Evolutionary conservation across 2,888 invertebrate genomes (phyloP).

Genomic region (Arenicola marina): DNA sequence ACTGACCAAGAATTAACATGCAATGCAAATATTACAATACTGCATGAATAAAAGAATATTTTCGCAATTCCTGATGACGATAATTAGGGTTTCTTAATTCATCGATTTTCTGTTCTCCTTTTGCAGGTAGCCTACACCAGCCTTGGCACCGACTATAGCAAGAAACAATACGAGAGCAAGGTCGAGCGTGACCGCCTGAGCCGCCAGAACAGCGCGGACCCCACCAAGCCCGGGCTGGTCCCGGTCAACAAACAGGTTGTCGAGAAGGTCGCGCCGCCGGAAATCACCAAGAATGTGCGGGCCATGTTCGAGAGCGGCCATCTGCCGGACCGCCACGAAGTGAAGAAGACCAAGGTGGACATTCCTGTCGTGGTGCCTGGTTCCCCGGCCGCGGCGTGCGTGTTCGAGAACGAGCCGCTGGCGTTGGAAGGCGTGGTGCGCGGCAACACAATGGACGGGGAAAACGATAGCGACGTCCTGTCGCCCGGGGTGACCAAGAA

Average conservation of each 20-base stretch:
- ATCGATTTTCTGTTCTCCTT: too few species aligned
- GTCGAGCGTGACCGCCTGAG: too few species aligned
- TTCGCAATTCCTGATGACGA: too few species aligned
- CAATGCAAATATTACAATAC: too few species aligned
- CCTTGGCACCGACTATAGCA: conserved; percentile 11
- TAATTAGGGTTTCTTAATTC: too few species aligned
- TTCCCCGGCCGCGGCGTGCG: neutral
- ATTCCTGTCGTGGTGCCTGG: conserved; percentile 3
- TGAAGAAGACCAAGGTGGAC: conserved; percentile 19
- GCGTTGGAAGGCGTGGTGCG: conserved; percentile 23
- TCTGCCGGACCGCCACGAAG: conserved; percentile 24
- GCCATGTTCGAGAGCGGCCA: conserved; percentile 34
- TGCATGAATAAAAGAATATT: too few species aligned
- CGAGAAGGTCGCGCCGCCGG: conserved; percentile 35
- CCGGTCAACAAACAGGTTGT: conserved; percentile 31
- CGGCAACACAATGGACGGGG: neutral
- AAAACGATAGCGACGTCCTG: neutral
- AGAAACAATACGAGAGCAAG: conserved; percentile 6
- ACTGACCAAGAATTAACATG: too few species aligned
- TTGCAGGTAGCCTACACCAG: conserved; percentile 8
- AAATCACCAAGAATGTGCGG: conserved; percentile 32
- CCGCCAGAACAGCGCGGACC: neutral
- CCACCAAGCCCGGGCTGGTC: neutral
- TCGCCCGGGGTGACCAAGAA: conserved; percentile 6
- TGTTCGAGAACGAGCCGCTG: conserved; percentile 26